phyloP scores from a whole-genome alignment of 2,888 invertebrate genomes.

The Morpho achilles region DNA sequence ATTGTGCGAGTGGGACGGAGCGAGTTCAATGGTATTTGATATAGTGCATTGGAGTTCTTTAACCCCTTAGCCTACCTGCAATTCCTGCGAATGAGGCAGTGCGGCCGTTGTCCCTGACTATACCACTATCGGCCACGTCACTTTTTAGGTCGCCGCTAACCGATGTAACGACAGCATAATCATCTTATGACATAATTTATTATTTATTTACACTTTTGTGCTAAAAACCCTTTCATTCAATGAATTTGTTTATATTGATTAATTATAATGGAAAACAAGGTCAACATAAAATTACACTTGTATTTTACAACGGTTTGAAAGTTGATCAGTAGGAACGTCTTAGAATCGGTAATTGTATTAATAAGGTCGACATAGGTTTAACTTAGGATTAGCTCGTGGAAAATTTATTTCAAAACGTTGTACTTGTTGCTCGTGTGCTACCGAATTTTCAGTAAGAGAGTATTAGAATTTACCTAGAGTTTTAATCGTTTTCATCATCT shows the following conservation, averaged over 20 bases:
- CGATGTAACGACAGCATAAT: constrained; percentile 50
- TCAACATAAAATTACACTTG: too few species aligned
- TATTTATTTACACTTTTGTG: constrained; percentile 18
- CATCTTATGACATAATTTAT: constrained; percentile 23
- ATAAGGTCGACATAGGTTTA: too few species aligned
- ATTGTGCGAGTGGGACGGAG: constrained; percentile 59
- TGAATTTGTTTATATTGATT: constrained; percentile 2
- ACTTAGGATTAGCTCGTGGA: too few species aligned
- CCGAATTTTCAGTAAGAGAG: too few species aligned
- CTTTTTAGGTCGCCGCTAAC: constrained; percentile 73
- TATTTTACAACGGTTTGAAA: background rate
- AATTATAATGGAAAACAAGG: background rate
- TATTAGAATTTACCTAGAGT: too few species aligned
- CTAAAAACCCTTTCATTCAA: constrained; percentile 16
- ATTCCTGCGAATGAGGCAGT: constrained; percentile 76
- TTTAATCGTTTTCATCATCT: too few species aligned
- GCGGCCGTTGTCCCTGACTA: constrained; percentile 76
- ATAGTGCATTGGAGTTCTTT: constrained; percentile 78
- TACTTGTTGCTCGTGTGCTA: too few species aligned
- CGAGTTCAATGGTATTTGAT: constrained; percentile 79
- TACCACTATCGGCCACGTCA: constrained; percentile 69
- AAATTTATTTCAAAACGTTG: too few species aligned
- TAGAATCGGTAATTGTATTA: too few species aligned
- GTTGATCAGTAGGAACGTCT: too few species aligned
- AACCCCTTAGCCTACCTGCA: constrained; percentile 80